Base-by-base conservation (phyloP, 2,888 invertebrate species). In the Listrodromus nycthemerus region DNA sequence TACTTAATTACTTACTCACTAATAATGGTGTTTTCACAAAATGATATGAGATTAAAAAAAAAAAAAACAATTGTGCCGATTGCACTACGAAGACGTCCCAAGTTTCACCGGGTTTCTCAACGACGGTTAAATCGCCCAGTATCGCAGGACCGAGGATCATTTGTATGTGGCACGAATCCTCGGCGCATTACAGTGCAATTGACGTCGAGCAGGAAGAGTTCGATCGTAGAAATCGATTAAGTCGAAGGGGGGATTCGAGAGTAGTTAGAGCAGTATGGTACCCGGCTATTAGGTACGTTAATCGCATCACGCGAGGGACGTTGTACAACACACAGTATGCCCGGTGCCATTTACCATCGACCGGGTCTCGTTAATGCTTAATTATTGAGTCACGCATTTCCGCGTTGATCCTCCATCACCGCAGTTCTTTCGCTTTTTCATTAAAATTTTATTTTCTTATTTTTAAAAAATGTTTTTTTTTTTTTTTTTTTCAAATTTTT, bases 191-290 rank as follows among this genome's bases (percentile, higher is more conserved):
- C 67, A 61, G 73, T 55, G 74, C 61, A 61, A 61, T 78, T 82
- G 71, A 67, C 79, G 76, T 76, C 75, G 70, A 77, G 73, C 82
- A 74, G 84, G 71, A 81, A 84, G 73, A 84, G 80, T 82, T 82
- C 84, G 84, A 84, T 84, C 82, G 84, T 61, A 65, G 50, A 82
- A 80, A 84, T 84, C 84, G 82, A 82, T 84, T 82, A 82, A 82
- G 78, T 58, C 48, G 58, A 63, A 82, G 84, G 69, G 73, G 66
- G 65, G 63, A 75, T 63, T 66, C 52, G 69, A 78, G 74, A 30
- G 30, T 19, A 24, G 27, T 16, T 27, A 13, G 55, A 65, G 50
- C 63, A 2, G 67, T 73, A 50, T 55, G 24, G 21, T 69, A 74
- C 52, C 66, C 65, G 45, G 67, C 67, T 45, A 69, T 73, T 67